Conservation (phyloP, 2,888 invertebrate species). For the Eumerus sabulonum region DNA sequence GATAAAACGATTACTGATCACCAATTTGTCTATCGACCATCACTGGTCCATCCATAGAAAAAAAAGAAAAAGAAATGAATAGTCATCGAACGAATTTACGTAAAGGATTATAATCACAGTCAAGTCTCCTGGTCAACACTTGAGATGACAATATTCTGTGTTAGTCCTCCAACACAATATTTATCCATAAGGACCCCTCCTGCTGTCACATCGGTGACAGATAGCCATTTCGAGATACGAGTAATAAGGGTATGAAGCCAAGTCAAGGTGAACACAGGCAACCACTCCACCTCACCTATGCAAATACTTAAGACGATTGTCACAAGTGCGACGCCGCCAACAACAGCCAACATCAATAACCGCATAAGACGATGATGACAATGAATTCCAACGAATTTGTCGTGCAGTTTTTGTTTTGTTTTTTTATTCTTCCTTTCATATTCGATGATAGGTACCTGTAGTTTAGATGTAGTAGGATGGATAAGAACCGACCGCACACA, state of each 20-base stretch:
- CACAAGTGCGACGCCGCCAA: conserved; percentile 32
- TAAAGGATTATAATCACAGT: conserved; percentile 60
- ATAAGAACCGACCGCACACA: conserved; percentile 54
- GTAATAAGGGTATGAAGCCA: conserved; percentile 23
- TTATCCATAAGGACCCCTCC: conserved; percentile 10
- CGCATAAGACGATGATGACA: conserved; percentile 1
- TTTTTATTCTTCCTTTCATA: neutral
- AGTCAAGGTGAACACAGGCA: conserved; percentile 30
- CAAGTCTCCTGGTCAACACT: conserved; percentile 61
- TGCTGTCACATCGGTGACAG: conserved; percentile 49
- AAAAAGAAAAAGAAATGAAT: neutral
- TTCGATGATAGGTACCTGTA: conserved; percentile 56
- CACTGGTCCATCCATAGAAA: conserved; percentile 2
- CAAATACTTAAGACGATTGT: conserved; percentile 58
- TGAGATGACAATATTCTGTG: conserved; percentile 61
- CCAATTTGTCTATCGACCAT: conserved; percentile 12
- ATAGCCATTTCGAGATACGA: conserved; percentile 29
- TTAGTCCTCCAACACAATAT: conserved; percentile 51
- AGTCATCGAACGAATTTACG: conserved; percentile 41
- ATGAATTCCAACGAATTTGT: conserved; percentile 58
- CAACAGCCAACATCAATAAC: neutral
- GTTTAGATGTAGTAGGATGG: too few relatives aligned
- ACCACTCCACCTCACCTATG: conserved; percentile 61
- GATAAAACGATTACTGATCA: too few relatives aligned
- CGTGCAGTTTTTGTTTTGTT: conserved; percentile 48